Base-by-base conservation (phyloP, 1,140 invertebrate genomes). In the Apis dorsata region DNA sequence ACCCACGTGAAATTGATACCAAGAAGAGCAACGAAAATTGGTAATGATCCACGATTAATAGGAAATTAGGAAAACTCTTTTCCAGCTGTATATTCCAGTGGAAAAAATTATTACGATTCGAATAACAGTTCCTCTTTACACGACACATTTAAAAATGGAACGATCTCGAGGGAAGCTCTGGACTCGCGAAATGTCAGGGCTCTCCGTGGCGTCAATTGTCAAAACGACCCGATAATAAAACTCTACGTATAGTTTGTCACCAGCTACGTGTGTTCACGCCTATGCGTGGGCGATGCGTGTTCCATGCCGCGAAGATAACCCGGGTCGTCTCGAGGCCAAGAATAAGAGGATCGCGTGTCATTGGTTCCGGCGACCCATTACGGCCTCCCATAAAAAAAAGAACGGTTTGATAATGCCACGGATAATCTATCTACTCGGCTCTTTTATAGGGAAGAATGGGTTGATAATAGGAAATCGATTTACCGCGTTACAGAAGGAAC, bases 401-500 rank as follows among this genome's bases (percentile, higher is more conserved):
- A 83, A 87, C 49, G 76, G 73, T 68, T 79, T 80, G 87, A 88
- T 88, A 88, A 88, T 83, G 81, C 73, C 28, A 34, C 34, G 86
- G 79, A 88, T 88, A 88, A 88, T 88, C 84, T 81, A 88, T 80
- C 86, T 85, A 85, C 84, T 85, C 80, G 80, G 68, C 49, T 80
- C 72, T 51, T 85, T 82, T 82, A 77, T 85, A 79, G 72, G 73
- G 49, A 86, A 83, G 86, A 88, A 80, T 70, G 75, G 77, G 60
- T 77, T 59, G 86, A 86, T 86, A 88, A 88, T 88, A 86, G 86
- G 80, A 88, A 88, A 88, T 88, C 86, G 87, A 88, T 88, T 88
- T 86, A 81, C 74, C 59, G 83, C 83, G 70, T 88, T 79, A 63
- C 78, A 65, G 55, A 69, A 72, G 44, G 66, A 84, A 84, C 55